Percentiles rank a stretch among this genome's conserved stretches.
These are phyloP conservation scores for Microplitis manilae DNA, from an alignment of 2,888 invertebrate species.

Conservation along the genomic window DNA sequence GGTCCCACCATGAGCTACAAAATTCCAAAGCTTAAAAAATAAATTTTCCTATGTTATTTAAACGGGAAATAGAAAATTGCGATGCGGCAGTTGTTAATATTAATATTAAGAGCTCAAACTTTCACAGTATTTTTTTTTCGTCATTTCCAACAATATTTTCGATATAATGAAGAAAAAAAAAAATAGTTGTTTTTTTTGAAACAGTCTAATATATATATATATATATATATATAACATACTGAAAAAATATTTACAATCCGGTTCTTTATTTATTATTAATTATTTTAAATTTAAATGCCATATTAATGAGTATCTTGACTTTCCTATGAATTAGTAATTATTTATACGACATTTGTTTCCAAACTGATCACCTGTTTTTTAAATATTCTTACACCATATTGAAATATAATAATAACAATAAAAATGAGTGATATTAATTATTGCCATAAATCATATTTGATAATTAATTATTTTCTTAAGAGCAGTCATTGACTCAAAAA, in stretches of 20 bases:
- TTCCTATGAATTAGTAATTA: constrained; percentile 12
- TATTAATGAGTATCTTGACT: constrained; percentile 35
- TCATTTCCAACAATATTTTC: too few species aligned
- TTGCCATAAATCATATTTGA: neutral
- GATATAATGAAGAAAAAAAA: too few species aligned
- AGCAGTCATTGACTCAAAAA: neutral
- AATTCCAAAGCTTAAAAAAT: too few species aligned
- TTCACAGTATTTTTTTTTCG: too few species aligned
- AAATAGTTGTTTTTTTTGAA: too few species aligned
- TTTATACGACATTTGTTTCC: neutral
- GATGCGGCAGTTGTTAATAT: too few species aligned
- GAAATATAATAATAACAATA: too few species aligned
- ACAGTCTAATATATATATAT: neutral
- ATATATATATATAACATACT: neutral
- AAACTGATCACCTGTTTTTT: neutral
- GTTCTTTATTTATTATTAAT: constrained; percentile 31
- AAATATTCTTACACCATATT: neutral
- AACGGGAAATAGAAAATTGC: too few species aligned
- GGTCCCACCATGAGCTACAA: too few species aligned
- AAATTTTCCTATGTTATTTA: too few species aligned
- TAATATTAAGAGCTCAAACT: too few species aligned
- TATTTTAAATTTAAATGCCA: constrained; percentile 50
- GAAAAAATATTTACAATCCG: constrained; percentile 43
- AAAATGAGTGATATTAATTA: neutral
- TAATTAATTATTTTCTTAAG: neutral